Percentiles rank a stretch among this genome's conserved stretches.
These are phyloP conservation scores for Haliclona indistincta DNA, from an alignment of 37 sponge, comb jelly and placozoan genomes.

Conservation along the genomic window DNA sequence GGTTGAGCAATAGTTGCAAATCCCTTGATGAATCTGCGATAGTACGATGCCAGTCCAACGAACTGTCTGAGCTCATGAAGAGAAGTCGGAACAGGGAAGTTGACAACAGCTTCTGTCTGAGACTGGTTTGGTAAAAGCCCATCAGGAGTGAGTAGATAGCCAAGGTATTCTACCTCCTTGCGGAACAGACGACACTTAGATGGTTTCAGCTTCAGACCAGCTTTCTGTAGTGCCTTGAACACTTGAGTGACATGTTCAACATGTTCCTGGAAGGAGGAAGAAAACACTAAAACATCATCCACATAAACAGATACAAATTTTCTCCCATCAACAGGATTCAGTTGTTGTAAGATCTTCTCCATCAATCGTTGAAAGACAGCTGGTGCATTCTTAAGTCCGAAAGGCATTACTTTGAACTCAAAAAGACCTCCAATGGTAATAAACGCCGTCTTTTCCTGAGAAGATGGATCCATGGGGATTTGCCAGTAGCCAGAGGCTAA, in stretches of 20 bases:
- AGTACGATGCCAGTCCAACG: slow-evolving; percentile 33
- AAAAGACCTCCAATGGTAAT: slow-evolving; percentile 4
- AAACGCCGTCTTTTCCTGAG: slow-evolving; percentile 36
- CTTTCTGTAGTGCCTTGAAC: slow-evolving; percentile 9
- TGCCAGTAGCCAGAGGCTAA: slow-evolving; percentile 24
- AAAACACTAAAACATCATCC: slow-evolving; percentile 50
- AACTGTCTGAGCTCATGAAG: slow-evolving; percentile 11
- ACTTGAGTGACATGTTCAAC: slow-evolving; percentile 23
- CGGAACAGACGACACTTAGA: slow-evolving; percentile 16
- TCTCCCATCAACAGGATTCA: slow-evolving; percentile 1
- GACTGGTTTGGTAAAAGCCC: slow-evolving; percentile 46
- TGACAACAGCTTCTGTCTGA: slow-evolving; percentile 21
- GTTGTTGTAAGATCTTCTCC: slow-evolving; percentile 8
- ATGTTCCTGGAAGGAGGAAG: slow-evolving; percentile 33
- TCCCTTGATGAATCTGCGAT: slow-evolving; percentile 20
- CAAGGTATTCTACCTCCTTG: slow-evolving; percentile 14
- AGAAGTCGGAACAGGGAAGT: slow-evolving; percentile 20
- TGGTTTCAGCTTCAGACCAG: slow-evolving; percentile 30
- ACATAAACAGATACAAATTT: slow-evolving; percentile 41
- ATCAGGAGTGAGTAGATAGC: slow-evolving; percentile 26
- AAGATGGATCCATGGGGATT: neutral
- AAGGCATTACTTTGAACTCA: slow-evolving; percentile 34
- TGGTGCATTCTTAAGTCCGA: slow-evolving; percentile 27
- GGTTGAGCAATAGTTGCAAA: slow-evolving; percentile 26
- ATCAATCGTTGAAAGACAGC: slow-evolving; percentile 36